phyloP scores from a whole-genome alignment of 2,888 invertebrate genomes.

The Drosophila merina region DNA sequence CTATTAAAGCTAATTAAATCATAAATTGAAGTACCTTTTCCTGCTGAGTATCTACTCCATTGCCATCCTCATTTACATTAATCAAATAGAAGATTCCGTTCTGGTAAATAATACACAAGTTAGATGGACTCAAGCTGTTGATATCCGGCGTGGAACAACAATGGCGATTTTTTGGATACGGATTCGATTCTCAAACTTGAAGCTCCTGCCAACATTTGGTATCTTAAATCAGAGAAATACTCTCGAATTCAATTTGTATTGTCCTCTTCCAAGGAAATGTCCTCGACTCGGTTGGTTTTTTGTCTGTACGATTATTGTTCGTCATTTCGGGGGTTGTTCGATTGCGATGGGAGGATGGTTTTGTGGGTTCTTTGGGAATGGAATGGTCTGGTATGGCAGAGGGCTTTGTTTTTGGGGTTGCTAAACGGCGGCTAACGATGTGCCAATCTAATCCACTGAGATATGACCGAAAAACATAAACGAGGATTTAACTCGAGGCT shows the following conservation, averaged over 20 bases:
- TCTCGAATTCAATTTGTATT: constrained; percentile 42
- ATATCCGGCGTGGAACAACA: constrained; percentile 30
- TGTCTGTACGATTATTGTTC: constrained; percentile 22
- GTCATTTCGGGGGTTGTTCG: constrained; percentile 36
- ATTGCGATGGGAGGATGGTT: constrained; percentile 29
- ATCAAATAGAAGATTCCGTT: constrained; percentile 9
- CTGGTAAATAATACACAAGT: constrained; percentile 8
- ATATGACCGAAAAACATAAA: constrained; percentile 14
- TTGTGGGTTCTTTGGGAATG: neutral
- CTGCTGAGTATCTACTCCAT: neutral
- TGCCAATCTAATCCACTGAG: constrained; percentile 58
- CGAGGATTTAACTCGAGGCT: constrained; percentile 6
- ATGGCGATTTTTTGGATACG: constrained; percentile 34
- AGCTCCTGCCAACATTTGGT: constrained; percentile 8
- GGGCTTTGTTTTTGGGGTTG: constrained; percentile 42
- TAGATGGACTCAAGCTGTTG: constrained; percentile 18
- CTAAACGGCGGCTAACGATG: constrained; percentile 66
- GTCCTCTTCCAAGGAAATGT: constrained; percentile 38
- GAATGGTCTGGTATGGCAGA: neutral
- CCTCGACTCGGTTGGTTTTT: constrained; percentile 39
- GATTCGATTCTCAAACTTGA: neutral
- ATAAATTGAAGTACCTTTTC: neutral
- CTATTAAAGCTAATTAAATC: neutral
- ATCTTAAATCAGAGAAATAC: constrained; percentile 27
- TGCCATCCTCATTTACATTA: constrained; percentile 18